Evolutionary conservation across 1,140 invertebrate genomes (phyloP).

Genomic region (Cyclargus thomasi): DNA sequence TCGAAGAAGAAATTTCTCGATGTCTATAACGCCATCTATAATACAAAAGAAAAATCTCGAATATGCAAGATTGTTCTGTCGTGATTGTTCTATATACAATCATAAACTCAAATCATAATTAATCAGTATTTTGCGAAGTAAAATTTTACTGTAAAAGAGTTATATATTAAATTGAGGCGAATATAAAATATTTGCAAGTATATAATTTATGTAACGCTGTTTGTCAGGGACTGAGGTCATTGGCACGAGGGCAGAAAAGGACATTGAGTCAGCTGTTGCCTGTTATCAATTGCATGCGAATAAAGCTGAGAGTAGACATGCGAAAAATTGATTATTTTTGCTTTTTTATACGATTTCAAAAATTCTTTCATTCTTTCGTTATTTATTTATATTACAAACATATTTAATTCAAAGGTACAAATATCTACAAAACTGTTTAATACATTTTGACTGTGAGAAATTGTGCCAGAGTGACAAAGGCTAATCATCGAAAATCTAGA

Average conservation of each 20-base stretch:
- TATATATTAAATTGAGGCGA: not conserved
- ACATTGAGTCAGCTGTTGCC: not conserved
- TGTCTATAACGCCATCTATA: constrained; percentile 47
- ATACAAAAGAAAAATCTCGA: constrained; percentile 50
- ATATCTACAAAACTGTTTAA: too few relatives aligned
- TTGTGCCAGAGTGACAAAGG: too few relatives aligned
- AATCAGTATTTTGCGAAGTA: too few relatives aligned
- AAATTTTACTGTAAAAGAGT: not conserved
- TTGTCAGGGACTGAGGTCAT: constrained; percentile 1
- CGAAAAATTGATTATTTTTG: not conserved
- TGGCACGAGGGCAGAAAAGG: not conserved
- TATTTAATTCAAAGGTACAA: too few relatives aligned
- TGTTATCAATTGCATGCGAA: not conserved
- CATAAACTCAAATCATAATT: too few relatives aligned
- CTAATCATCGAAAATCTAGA: too few relatives aligned
- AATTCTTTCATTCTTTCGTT: too few relatives aligned
- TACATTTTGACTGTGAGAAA: too few relatives aligned
- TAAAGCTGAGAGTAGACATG: not conserved
- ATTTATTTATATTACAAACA: too few relatives aligned
- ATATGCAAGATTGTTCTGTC: not conserved
- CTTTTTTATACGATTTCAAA: too few relatives aligned
- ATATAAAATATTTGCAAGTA: too few relatives aligned
- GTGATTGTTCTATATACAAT: too few relatives aligned
- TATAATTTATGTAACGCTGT: not conserved
- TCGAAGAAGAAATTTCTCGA: not conserved